Evolutionary conservation across 1,140 invertebrate species (phyloP).

Genomic region (Cyclargus thomasi): DNA sequence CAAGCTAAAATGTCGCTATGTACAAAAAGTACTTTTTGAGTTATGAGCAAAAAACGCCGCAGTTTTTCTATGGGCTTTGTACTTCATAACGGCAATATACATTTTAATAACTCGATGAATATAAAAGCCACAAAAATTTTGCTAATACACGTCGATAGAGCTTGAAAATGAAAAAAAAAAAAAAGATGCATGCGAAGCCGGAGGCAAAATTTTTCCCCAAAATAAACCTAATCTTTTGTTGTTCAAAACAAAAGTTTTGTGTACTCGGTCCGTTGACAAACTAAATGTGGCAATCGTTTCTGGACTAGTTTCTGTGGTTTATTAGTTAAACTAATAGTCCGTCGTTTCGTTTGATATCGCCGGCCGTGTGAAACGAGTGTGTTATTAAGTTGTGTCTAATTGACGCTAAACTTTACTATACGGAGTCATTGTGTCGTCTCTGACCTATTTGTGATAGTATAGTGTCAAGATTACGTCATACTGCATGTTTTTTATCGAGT

Average conservation of each 20-base stretch:
- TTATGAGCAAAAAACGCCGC: too few species aligned
- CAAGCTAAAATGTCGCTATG: too few species aligned
- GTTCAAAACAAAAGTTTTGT: not conserved
- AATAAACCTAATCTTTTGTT: too few species aligned
- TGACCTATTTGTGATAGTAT: not conserved
- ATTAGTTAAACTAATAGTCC: not conserved
- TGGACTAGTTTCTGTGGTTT: not conserved
- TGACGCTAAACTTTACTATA: slow-evolving; percentile 36
- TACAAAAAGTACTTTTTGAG: too few species aligned
- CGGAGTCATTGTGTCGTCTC: not conserved
- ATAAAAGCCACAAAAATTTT: too few species aligned
- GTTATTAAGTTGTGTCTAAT: slow-evolving; percentile 47
- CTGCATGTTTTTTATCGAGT: not conserved
- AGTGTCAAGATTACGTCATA: not conserved
- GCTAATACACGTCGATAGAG: too few species aligned
- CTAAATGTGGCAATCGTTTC: slow-evolving; percentile 9
- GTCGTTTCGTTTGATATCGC: slow-evolving; percentile 16
- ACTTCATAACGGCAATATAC: too few species aligned
- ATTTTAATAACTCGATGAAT: too few species aligned
- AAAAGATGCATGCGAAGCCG: too few species aligned
- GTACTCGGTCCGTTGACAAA: not conserved
- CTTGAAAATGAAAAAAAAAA: too few species aligned
- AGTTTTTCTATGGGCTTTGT: too few species aligned
- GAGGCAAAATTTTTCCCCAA: too few species aligned
- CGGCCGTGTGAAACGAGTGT: slow-evolving; percentile 43